phyloP scores from a whole-genome alignment of 2,113 vertebrate genomes.

The Tiliqua scincoides region DNA sequence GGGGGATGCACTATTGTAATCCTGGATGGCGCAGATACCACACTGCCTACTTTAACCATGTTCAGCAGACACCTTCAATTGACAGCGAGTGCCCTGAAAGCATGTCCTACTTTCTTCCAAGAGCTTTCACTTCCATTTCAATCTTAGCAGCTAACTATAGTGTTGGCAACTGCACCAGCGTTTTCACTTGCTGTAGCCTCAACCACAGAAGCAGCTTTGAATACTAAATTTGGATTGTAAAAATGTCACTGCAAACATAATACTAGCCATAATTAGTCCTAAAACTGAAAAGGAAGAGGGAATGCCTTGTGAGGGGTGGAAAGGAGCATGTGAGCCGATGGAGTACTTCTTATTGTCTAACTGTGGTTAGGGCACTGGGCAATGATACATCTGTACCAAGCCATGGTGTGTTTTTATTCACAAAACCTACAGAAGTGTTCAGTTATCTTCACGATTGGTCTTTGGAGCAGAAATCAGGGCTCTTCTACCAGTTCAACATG shows the following conservation, averaged over 20 bases:
- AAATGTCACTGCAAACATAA: background rate
- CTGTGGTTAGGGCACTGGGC: background rate
- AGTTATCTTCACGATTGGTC: background rate
- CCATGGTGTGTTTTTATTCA: background rate
- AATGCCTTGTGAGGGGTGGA: background rate
- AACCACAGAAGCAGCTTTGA: background rate
- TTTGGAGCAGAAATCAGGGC: background rate
- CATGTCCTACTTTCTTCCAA: background rate
- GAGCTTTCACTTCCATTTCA: background rate
- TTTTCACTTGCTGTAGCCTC: background rate
- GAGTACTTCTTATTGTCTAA: background rate
- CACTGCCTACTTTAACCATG: background rate
- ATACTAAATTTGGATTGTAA: background rate
- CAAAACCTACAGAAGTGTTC: background rate
- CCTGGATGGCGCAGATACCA: background rate
- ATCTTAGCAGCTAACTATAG: background rate
- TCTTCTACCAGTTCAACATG: background rate
- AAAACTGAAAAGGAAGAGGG: background rate
- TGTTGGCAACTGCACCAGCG: background rate
- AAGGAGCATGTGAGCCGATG: background rate
- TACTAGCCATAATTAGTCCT: background rate
- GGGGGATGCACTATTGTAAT: background rate
- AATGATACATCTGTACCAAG: background rate
- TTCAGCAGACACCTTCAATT: background rate
- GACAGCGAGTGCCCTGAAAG: background rate